Evolutionary conservation across 2,113 vertebrate species (phyloP), one percentile per base, ranked within the genome.

Genomic region (Nannospalax galili): DNA sequence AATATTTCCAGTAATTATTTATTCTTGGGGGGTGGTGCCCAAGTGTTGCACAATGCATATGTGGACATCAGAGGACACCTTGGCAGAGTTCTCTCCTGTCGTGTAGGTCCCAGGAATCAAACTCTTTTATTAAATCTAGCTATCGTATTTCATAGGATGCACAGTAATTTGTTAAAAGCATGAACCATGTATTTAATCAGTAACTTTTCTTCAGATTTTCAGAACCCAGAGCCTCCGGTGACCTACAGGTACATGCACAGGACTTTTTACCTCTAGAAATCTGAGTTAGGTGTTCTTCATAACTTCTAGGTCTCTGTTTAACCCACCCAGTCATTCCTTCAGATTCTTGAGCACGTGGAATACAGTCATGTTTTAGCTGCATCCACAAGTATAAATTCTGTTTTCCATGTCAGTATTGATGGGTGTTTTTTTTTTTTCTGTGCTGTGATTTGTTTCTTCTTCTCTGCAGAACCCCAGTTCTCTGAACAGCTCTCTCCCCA

Each of bases 381-480:
- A 10, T n/a, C 58, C 6, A n/a, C 0, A 15, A 26, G 30, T 19
- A 1, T 7, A 11, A 15, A 14, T 42, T 78, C 64, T 69, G 4
- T 22, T 14, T 17, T 75, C 48, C 17, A 32, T 1, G 6, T 67
- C 62, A 0, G 14, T 81, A 72, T 65, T 37, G 37, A 42, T 42
- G 10, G 37, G 22, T 62, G 35, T 37, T 0, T 0, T 24, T 48
- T 14, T 86, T 85, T 40, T 62, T 17, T 72, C 16, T 17, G 12
- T 24, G 1, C 6, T 56, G 7, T 64, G 20, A 10, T 65, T 40
- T 80, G 3, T 32, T 10, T 28, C 67, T 81, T 72, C 69, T 30
- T 30, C 16, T 81, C 17, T 17, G 6, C 6, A 20, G 40, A 26
- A 28, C 1, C 62, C 60, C 10, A 1, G 35, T 40, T 79, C 9